Percentiles rank a stretch among this genome's conserved stretches.
Evolutionary conservation across 2,888 invertebrate species (phyloP).

Genomic region (Phyllotreta striolata): DNA sequence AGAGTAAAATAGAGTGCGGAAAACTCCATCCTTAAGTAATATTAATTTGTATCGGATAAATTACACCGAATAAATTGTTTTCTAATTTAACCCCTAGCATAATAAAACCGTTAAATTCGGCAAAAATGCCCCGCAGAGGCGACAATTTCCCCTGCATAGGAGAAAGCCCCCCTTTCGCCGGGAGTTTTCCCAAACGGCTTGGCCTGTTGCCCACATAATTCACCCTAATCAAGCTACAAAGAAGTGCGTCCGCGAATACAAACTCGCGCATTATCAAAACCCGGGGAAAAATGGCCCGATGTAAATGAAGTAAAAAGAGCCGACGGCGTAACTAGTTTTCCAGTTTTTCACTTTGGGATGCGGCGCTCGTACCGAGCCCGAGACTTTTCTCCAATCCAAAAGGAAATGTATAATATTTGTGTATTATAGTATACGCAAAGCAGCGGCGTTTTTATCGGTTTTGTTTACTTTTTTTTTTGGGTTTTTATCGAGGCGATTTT

Average conservation of each 20-base stretch:
- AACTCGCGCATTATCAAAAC: conserved; percentile 54
- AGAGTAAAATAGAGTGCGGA: too few species aligned
- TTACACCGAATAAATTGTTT: too few species aligned
- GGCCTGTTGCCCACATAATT: conserved; percentile 52
- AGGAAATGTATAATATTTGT: neutral
- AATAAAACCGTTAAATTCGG: too few species aligned
- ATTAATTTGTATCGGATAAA: conserved; percentile 61
- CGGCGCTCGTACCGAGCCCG: conserved; percentile 48
- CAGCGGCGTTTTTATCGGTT: conserved; percentile 52
- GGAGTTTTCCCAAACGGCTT: conserved; percentile 25
- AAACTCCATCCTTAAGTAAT: too few species aligned
- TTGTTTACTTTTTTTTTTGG: too few species aligned
- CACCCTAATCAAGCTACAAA: conserved; percentile 53
- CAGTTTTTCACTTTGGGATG: conserved; percentile 54
- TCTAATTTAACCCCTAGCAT: too few species aligned
- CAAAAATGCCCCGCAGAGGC: too few species aligned
- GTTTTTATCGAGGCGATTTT: too few species aligned
- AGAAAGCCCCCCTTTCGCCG: too few species aligned
- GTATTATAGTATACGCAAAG: conserved; percentile 25
- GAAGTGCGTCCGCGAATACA: conserved; percentile 55
- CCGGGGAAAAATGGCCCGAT: conserved; percentile 56
- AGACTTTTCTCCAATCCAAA: neutral
- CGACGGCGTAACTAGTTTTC: conserved; percentile 48
- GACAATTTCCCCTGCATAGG: too few species aligned
- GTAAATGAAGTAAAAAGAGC: conserved; percentile 50